Evolutionary conservation across 2,797 vertebrate genomes (phyloP).

Genomic region (Ataeniobius toweri): DNA sequence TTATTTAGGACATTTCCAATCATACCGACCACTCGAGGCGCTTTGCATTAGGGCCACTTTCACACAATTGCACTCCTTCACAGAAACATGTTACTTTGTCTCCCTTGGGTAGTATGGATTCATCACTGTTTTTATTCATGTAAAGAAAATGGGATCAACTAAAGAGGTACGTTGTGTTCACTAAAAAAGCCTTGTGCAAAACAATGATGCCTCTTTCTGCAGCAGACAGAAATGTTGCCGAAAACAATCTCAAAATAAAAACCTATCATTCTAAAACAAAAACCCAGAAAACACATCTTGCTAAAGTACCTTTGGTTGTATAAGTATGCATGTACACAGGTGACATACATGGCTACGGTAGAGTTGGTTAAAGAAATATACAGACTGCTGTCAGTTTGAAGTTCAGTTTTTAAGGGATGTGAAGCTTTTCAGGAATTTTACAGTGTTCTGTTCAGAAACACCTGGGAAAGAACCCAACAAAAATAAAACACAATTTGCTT

Average conservation of each 20-base stretch:
- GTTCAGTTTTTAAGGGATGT: conserved; percentile 14
- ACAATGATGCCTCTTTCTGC: not conserved
- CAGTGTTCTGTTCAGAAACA: conserved; percentile 38
- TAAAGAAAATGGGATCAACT: not conserved
- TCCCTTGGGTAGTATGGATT: not conserved
- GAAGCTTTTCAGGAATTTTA: conserved; percentile 12
- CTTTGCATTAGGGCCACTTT: too few species aligned
- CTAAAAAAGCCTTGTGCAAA: too few species aligned
- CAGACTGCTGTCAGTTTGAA: conserved; percentile 16
- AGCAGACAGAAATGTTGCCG: not conserved
- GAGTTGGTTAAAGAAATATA: conserved; percentile 8
- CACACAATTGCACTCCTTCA: not conserved
- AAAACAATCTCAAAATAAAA: not conserved
- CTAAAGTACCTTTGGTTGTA: not conserved
- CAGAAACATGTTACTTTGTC: not conserved
- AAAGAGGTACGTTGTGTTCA: too few species aligned
- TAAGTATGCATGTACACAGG: conserved; percentile 5
- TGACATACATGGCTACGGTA: conserved; percentile 55
- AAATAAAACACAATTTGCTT: conserved; percentile 10
- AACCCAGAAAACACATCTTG: not conserved
- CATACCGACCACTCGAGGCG: too few species aligned
- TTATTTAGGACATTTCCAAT: too few species aligned
- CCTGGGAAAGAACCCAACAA: conserved; percentile 38
- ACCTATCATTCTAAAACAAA: not conserved
- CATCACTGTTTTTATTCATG: not conserved